phyloP scores from a whole-genome alignment of 2,888 invertebrate species.

The Leptinotarsa rubiginosa region DNA sequence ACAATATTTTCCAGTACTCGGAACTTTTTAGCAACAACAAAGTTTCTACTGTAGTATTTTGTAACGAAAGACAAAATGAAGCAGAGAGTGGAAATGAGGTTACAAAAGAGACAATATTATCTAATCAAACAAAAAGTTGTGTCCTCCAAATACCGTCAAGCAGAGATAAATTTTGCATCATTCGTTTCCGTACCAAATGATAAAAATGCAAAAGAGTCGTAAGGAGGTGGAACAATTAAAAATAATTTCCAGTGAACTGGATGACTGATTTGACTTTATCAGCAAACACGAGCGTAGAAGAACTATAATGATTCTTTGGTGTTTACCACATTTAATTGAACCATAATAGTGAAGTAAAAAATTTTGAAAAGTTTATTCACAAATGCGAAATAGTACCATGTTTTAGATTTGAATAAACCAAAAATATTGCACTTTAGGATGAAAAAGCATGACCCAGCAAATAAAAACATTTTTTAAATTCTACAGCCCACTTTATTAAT shows the following conservation, averaged over 20 bases:
- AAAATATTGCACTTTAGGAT: too few relatives aligned
- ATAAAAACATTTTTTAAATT: too few relatives aligned
- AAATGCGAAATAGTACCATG: too few relatives aligned
- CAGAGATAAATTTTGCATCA: constrained; percentile 52
- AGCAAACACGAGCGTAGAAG: not conserved
- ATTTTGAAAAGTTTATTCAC: too few relatives aligned
- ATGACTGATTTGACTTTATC: not conserved
- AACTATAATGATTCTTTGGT: not conserved
- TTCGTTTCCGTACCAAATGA: constrained; percentile 48
- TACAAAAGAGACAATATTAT: constrained; percentile 23
- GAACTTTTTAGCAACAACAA: too few relatives aligned
- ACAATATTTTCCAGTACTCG: too few relatives aligned
- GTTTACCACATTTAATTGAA: too few relatives aligned
- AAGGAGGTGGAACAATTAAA: constrained; percentile 12
- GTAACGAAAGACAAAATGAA: not conserved
- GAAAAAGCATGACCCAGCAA: too few relatives aligned
- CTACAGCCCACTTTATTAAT: too few relatives aligned
- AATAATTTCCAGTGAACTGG: not conserved
- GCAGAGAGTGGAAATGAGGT: not conserved
- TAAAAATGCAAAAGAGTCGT: constrained; percentile 32
- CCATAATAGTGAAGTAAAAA: too few relatives aligned
- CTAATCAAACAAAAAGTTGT: constrained; percentile 42
- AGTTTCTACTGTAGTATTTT: too few relatives aligned
- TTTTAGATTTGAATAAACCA: too few relatives aligned
- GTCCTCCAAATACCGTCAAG: constrained; percentile 55